These are phyloP conservation scores for Fabriciana adippe DNA, from an alignment of 2,888 invertebrate species.

Conservation along the genomic window DNA sequence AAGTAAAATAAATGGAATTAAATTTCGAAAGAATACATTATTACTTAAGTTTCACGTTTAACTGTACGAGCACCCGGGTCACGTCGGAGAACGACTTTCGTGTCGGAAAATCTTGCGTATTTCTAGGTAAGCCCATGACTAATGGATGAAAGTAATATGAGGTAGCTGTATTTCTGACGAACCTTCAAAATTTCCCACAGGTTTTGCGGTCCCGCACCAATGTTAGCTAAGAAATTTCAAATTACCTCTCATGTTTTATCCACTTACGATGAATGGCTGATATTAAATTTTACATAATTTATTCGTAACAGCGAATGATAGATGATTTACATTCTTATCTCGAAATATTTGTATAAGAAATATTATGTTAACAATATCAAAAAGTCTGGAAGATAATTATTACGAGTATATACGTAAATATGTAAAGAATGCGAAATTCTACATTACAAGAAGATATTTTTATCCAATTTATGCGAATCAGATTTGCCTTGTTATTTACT, in stretches of 20 bases:
- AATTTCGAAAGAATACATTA: slow-evolving; percentile 18
- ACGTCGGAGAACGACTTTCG: slow-evolving; percentile 44
- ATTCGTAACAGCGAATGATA: slow-evolving; percentile 12
- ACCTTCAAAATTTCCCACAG: slow-evolving; percentile 39
- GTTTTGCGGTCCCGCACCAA: slow-evolving; percentile 35
- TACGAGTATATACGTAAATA: too few relatives aligned
- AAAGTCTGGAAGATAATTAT: too few relatives aligned
- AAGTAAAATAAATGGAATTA: slow-evolving; percentile 11
- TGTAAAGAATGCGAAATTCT: too few relatives aligned
- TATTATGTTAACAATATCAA: too few relatives aligned
- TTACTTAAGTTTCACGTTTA: slow-evolving; percentile 13
- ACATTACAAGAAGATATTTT: not conserved
- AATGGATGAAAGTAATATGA: slow-evolving; percentile 43
- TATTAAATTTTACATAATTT: slow-evolving; percentile 28
- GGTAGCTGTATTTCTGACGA: slow-evolving; percentile 33
- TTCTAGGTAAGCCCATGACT: slow-evolving; percentile 50
- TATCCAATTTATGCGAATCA: slow-evolving; percentile 7
- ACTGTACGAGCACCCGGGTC: slow-evolving; percentile 38
- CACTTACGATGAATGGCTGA: slow-evolving; percentile 32
- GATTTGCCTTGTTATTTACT: slow-evolving; percentile 18
- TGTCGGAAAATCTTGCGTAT: slow-evolving; percentile 48
- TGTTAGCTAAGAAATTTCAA: slow-evolving; percentile 34
- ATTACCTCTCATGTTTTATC: slow-evolving; percentile 38
- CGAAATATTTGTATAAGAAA: too few relatives aligned
- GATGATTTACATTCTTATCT: slow-evolving; percentile 2